phyloP scores from a whole-genome alignment of 92 coral and sea anemone species.

The Chrysogorgia sp. region DNA sequence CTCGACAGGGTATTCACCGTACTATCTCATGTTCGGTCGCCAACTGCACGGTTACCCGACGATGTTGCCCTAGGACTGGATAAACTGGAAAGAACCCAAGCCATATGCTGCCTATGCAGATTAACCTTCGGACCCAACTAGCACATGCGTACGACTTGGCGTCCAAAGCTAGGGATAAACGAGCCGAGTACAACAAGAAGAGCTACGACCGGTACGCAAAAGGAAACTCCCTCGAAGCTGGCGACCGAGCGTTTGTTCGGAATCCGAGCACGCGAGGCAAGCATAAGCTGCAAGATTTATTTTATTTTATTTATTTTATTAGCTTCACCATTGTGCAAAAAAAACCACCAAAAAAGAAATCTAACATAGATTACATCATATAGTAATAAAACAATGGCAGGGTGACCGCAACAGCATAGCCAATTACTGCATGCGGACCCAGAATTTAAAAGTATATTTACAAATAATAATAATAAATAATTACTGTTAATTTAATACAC shows the following conservation, averaged over 20 bases:
- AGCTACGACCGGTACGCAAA: conserved; percentile 11
- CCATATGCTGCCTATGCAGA: conserved; percentile 30
- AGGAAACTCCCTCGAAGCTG: conserved; percentile 23
- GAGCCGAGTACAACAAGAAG: conserved; percentile 42
- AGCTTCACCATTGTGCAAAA: no score
- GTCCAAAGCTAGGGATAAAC: neutral
- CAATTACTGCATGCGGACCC: no score
- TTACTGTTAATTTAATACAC: no score
- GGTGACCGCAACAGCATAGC: no score
- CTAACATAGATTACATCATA: no score
- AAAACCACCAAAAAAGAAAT: no score
- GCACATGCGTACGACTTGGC: conserved; percentile 33
- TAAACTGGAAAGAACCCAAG: conserved; percentile 4
- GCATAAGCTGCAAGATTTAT: conserved; percentile 42
- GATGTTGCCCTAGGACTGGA: conserved; percentile 24
- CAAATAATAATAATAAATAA: no score
- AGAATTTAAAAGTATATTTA: no score
- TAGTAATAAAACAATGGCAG: no score
- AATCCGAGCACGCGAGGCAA: conserved; percentile 43
- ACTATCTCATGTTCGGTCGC: conserved; percentile 47
- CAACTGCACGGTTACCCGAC: conserved; percentile 16
- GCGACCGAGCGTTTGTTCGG: conserved; percentile 33
- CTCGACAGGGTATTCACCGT: conserved; percentile 44
- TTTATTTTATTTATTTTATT: no score
- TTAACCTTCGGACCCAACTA: conserved; percentile 23